Base-by-base conservation (phyloP, 2,888 invertebrate genomes). In the Tribolium freemani region DNA sequence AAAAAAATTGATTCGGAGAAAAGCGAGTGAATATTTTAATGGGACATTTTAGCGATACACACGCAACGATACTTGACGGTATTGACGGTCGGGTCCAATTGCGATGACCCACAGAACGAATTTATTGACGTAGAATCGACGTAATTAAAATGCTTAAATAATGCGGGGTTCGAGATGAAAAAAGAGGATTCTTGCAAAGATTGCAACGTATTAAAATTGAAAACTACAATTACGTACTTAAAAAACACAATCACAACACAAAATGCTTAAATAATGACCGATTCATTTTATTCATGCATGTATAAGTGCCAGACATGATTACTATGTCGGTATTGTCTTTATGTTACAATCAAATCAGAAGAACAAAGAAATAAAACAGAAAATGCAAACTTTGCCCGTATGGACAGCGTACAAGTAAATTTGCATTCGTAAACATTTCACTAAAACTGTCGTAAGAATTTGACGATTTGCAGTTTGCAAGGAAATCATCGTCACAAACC, bases 51-150 rank as follows among this genome's bases (percentile, higher is more conserved):
- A 45, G 13, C 57, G 21, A 46, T 60, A 46, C 63, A 51, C 63
- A 63, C 63, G 63, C 63, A 51, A 63, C 13, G 53, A 6, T 38
- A 57, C 45, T 9, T 6, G 53, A 54, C 53, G 11, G 64, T 64
- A 64, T 53, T 54, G 64, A 64, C 64, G 64, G 16, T 38, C 51
- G 54, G 26, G 51, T 64, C 53, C 53, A 54, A 64, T 53, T 54
- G 38, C 54, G 30, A 64, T 54, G 64, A 64, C 54, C 64, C 53
- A 13, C 20, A 4, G 20, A 64, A 63, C 31, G 26, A 63, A 63
- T 63, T 63, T 50, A 50, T 63, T 64, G 53, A 64, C 54, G 53
- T 64, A 64, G 38, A 26, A 38, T 46, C 63, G 51, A 51, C 38
- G 53, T 64, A 64, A 53, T 21, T 53, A 38, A 64, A 64, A 53